Conservation (phyloP, 2,797 vertebrate species). For the Babyrousa celebensis region DNA sequence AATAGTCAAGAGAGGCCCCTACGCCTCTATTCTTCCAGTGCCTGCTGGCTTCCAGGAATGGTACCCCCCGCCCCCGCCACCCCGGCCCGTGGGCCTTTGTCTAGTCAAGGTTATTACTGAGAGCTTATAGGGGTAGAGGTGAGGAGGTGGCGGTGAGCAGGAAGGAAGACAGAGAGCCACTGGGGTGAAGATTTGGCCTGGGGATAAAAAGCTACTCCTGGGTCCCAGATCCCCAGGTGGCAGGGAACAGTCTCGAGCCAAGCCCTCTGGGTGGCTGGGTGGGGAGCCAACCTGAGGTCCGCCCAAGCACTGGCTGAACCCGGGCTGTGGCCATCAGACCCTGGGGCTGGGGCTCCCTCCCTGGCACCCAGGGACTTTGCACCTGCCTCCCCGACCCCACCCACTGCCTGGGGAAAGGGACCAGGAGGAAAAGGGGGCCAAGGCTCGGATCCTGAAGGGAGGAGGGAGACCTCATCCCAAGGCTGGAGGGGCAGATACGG, state of each 20-base stretch:
- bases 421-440: not conserved
- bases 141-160: not conserved
- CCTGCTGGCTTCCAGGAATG: not conserved
- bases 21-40: not conserved
- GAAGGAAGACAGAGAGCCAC: not conserved
- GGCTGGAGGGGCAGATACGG: no score
- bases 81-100: not conserved
- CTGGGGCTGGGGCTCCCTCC: not conserved
- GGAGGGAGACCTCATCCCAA: not conserved
- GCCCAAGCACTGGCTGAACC: not conserved
- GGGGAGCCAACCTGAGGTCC: not conserved
- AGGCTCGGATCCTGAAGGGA: not conserved
- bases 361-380: not conserved
- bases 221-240: not conserved
- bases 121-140: not conserved
- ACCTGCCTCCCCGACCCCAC: not conserved
- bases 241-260: not conserved
- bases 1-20: not conserved
- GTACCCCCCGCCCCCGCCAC: no score
- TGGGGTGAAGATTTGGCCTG: not conserved
- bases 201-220: no score
- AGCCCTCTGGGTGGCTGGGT: not conserved
- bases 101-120: slow-evolving; percentile 46
- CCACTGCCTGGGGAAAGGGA: not conserved
- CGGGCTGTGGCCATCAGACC: rapidly evolving